These are phyloP conservation scores for Cyclina sinensis DNA, from an alignment of 1,140 invertebrate species.

Conservation along the genomic window DNA sequence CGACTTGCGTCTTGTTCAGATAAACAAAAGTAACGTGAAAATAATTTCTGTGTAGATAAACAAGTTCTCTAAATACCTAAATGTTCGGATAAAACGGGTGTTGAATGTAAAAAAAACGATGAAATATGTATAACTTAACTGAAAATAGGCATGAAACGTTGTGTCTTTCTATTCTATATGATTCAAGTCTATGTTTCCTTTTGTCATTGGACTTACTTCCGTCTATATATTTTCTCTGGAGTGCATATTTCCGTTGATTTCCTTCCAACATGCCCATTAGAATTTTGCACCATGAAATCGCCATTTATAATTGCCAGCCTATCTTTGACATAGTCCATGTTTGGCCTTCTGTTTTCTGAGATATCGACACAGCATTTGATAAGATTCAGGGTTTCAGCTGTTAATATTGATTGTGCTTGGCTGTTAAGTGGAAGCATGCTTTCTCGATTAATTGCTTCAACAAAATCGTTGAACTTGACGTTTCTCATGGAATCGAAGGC, in stretches of 20 bases:
- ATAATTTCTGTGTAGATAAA: too few relatives aligned
- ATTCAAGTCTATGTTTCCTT: too few relatives aligned
- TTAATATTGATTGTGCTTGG: neutral
- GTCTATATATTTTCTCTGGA: neutral
- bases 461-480: conserved; percentile 15
- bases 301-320: neutral
- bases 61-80: too few relatives aligned
- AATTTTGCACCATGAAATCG: neutral
- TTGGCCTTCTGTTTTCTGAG: neutral
- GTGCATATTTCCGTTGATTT: neutral
- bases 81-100: too few relatives aligned
- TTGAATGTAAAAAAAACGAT: too few relatives aligned
- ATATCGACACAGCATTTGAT: neutral
- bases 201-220: too few relatives aligned
- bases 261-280: neutral
- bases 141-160: too few relatives aligned
- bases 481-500: conserved; percentile 30
- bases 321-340: neutral
- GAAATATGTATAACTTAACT: too few relatives aligned
- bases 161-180: too few relatives aligned
- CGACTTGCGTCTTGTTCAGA: too few relatives aligned
- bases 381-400: neutral
- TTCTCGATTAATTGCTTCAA: neutral
- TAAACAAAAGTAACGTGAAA: too few relatives aligned
- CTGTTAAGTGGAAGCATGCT: neutral